A percentile compares a stretch with the other conserved stretches of the same genome.
These are phyloP conservation scores for Papilio polytes DNA, from an alignment of 1,140 invertebrate species.

Conservation along the genomic window DNA sequence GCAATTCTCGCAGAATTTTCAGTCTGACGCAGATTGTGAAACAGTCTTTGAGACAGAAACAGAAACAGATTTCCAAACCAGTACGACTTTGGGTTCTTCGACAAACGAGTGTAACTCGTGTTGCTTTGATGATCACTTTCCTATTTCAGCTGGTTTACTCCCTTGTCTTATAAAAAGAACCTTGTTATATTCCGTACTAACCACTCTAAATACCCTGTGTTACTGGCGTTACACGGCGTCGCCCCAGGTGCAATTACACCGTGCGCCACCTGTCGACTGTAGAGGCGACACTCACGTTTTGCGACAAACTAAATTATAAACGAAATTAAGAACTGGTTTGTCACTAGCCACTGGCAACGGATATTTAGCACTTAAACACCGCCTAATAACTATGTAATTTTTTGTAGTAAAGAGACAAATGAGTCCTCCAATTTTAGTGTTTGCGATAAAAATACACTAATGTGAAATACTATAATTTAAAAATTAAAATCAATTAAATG, in stretches of 20 bases:
- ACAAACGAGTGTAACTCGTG: too few species aligned
- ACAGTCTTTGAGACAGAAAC: too few species aligned
- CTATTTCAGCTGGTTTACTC: too few species aligned
- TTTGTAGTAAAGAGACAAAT: too few species aligned
- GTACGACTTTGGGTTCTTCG: too few species aligned
- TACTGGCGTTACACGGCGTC: constrained; percentile 29
- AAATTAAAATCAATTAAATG: not conserved
- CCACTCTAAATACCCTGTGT: not conserved
- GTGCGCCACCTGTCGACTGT: constrained; percentile 68
- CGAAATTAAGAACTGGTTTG: constrained; percentile 48
- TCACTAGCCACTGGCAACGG: not conserved
- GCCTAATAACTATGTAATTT: not conserved
- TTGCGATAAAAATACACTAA: not conserved
- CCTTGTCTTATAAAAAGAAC: too few species aligned
- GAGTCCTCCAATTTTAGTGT: not conserved
- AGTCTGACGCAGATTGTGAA: too few species aligned
- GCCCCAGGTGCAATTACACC: constrained; percentile 58
- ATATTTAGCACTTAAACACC: not conserved
- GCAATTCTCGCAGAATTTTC: too few species aligned
- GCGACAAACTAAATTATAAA: constrained; percentile 58
- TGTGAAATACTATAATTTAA: not conserved
- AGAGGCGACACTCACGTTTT: constrained; percentile 53
- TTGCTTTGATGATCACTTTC: too few species aligned
- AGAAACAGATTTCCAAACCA: too few species aligned
- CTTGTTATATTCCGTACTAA: too few species aligned